Percentiles rank a stretch among this genome's conserved stretches.
phyloP scores from a whole-genome alignment of 2,797 vertebrate genomes.

The Parambassis ranga region DNA sequence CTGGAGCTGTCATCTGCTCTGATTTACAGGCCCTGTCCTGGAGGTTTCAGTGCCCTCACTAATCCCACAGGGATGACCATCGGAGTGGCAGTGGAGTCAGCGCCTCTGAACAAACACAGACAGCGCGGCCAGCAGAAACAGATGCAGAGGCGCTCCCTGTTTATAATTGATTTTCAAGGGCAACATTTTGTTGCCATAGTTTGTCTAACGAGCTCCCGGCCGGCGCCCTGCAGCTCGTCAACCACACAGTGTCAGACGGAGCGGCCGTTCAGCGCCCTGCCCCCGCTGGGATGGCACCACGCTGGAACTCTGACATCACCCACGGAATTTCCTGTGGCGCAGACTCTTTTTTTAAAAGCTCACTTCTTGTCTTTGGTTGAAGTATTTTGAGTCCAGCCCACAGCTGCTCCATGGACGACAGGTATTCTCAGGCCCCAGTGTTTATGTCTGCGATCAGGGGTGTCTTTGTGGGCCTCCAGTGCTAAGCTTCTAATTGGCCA shows the following conservation, averaged over 20 bases:
- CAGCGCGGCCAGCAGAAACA: constrained; percentile 75
- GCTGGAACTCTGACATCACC: constrained; percentile 60
- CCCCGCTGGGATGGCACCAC: constrained; percentile 29
- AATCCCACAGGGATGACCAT: constrained; percentile 73
- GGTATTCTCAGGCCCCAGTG: constrained; percentile 72
- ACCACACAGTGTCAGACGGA: constrained; percentile 49
- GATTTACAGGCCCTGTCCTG: constrained; percentile 80
- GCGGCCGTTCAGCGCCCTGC: constrained; percentile 5
- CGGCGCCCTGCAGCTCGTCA: constrained; percentile 75
- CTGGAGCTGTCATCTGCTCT: constrained; percentile 74
- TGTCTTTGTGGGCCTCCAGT: constrained; percentile 71
- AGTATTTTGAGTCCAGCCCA: constrained; percentile 52
- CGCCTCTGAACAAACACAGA: constrained; percentile 53
- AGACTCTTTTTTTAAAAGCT: constrained; percentile 40
- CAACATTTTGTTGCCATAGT: constrained; percentile 80
- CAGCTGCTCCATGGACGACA: constrained; percentile 65
- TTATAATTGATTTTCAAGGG: constrained; percentile 86
- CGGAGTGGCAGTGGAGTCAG: constrained; percentile 62
- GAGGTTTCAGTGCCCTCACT: constrained; percentile 72
- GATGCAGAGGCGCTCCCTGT: constrained; percentile 72
- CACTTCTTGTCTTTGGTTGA: constrained; percentile 33
- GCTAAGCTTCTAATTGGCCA: constrained; percentile 83
- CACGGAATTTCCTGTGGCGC: constrained; percentile 53
- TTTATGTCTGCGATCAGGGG: constrained; percentile 75
- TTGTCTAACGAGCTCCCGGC: constrained; percentile 78